Percentiles rank a stretch among this genome's conserved stretches.
phyloP scores from a whole-genome alignment of 1,140 invertebrate species.

The Eriocheir sinensis region DNA sequence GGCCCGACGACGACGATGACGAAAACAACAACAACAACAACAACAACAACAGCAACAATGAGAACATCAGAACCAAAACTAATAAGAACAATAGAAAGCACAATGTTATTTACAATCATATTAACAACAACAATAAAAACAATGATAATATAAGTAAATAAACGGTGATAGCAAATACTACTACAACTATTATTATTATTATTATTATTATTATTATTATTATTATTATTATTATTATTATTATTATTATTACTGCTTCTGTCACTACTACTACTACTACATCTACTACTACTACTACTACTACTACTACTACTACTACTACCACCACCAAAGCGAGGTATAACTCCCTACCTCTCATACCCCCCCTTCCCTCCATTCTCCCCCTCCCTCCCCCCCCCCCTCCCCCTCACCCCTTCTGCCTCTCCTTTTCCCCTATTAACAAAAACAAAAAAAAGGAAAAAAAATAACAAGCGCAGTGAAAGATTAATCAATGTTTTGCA shows the following conservation, averaged over 20 bases:
- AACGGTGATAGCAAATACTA: background rate
- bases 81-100: background rate
- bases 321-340: constrained; percentile 22
- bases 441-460: no score
- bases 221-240: background rate
- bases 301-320: no score
- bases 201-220: background rate
- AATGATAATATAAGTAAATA: no score
- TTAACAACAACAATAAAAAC: no score
- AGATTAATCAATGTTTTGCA: no score
- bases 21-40: background rate
- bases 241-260: no score
- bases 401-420: background rate
- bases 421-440: constrained; percentile 24
- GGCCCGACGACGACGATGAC: no score
- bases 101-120: no score
- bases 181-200: background rate
- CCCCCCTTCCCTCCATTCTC: background rate
- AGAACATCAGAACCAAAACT: background rate
- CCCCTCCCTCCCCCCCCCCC: background rate
- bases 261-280: no score
- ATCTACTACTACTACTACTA: no score
- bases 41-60: background rate
- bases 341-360: background rate
- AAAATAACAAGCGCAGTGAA: no score